Evolutionary conservation across 2,797 vertebrate species (phyloP), one percentile per base, ranked within the genome.

Genomic region (Betta splendens): DNA sequence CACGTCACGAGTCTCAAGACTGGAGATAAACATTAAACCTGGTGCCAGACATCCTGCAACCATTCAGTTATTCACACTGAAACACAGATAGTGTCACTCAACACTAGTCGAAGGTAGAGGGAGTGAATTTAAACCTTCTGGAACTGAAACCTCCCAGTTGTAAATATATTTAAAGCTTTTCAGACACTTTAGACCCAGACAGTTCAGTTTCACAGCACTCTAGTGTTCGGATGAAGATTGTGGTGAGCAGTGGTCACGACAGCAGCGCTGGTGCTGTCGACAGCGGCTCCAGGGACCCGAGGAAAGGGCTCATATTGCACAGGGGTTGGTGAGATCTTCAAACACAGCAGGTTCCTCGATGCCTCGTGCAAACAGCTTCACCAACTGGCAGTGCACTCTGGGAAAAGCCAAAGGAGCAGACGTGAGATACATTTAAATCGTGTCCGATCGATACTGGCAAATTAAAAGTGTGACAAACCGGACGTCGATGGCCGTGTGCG

Each of bases 311-410:
- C 89, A 92, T 81, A 86, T 75, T 70, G 89, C 87, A 83, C 83
- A 85, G 7, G 86, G 71, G 51, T 74, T 68, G 36, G 48, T 29
- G 12, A 81, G 37, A 38, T 92, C 90, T 45, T 91, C 91, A 7
- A 90, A 92, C 72, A 92, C 85, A 0, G 68, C 60, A 0, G 74
- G 69, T 26, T 94, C 92, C 65, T 98, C 98, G 0, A 99, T 96
- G 49, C 96, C 98, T 62, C 98, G 92, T 1, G 96, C 96, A 69
- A 99, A 99, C 26, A 99, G 90, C 58, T 89, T 94, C 66, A 98
- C 90, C 86, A 98, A 72, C 88, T 95, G 96, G 90, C 95, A 93
- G 89, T 98, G 95, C 72, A 93, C 96, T 86, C 97, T 99, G 38
- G 26, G 21, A 20, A 42, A 22, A 59, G 22, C 3, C 16, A 3